phyloP scores from a whole-genome alignment of 2,888 invertebrate genomes.

The Netelia inedita region DNA sequence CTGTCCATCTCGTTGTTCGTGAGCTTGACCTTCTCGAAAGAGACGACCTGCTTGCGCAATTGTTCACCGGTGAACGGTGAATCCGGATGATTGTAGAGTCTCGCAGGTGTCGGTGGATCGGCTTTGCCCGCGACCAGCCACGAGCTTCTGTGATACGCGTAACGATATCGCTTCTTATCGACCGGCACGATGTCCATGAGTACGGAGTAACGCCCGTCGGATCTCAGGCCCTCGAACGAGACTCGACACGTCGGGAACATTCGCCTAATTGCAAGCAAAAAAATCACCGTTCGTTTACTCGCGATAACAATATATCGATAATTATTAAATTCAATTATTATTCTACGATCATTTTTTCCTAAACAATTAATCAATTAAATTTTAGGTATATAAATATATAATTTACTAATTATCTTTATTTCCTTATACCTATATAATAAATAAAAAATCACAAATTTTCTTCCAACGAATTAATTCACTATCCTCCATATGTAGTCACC shows the following conservation, averaged over 20 bases:
- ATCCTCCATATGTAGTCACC: too few species aligned
- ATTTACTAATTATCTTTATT: background rate
- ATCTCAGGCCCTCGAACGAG: slow-evolving; percentile 94
- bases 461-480: too few species aligned
- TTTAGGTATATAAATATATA: background rate
- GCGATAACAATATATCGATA: slow-evolving; percentile 7
- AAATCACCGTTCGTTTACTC: background rate
- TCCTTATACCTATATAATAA: too few species aligned
- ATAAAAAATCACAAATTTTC: background rate
- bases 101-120: slow-evolving; percentile 97
- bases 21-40: slow-evolving; percentile 99
- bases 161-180: slow-evolving; percentile 98
- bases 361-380: background rate
- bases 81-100: slow-evolving; percentile 98
- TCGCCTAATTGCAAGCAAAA: slow-evolving; percentile 88
- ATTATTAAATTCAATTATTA: background rate
- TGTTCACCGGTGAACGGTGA: slow-evolving; percentile 98
- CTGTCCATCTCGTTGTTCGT: slow-evolving; percentile 99
- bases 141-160: slow-evolving; percentile 99
- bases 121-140: slow-evolving; percentile 99
- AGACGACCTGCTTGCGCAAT: slow-evolving; percentile 97
- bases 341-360: background rate
- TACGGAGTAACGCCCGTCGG: slow-evolving; percentile 95
- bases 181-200: slow-evolving; percentile 98
- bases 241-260: slow-evolving; percentile 99